Percentiles rank a stretch among this genome's conserved stretches.
These are phyloP conservation scores for Chelon auratus DNA, from an alignment of 2,797 vertebrate species.

Conservation along the genomic window DNA sequence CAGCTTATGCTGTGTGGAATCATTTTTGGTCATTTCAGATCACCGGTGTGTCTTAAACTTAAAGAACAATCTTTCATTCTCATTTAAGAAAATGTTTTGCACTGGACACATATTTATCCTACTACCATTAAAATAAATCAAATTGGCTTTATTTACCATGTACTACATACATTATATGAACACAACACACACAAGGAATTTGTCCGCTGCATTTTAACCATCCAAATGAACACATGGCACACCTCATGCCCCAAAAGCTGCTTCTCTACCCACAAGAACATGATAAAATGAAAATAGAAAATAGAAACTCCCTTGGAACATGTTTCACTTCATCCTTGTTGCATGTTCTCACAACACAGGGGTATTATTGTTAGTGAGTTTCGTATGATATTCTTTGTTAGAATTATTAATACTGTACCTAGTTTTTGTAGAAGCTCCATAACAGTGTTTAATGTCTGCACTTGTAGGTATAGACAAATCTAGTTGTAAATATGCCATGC, in stretches of 20 bases:
- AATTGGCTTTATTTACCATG: no score
- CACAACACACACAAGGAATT: no score
- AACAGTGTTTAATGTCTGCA: not conserved
- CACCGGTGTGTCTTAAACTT: not conserved
- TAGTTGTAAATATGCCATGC: not conserved
- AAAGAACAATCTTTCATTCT: not conserved
- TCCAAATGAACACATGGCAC: no score
- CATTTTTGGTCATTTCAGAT: conserved; percentile 3
- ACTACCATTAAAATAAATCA: no score
- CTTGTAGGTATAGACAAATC: not conserved
- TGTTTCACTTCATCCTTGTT: not conserved
- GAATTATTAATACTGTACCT: not conserved
- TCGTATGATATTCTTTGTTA: not conserved
- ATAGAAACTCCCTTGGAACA: not conserved
- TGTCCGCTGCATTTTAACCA: no score
- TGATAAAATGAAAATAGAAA: no score
- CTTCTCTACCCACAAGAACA: no score
- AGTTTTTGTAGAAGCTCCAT: not conserved
- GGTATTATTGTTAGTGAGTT: not conserved
- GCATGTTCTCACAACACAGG: no score
- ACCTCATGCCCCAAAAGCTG: no score
- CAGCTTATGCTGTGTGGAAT: conserved; percentile 69
- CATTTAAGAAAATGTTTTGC: not conserved
- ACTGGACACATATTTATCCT: not conserved
- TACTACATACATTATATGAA: no score